phyloP scores from a whole-genome alignment of 2,797 vertebrate genomes.

The Acestrorhynchus altus region DNA sequence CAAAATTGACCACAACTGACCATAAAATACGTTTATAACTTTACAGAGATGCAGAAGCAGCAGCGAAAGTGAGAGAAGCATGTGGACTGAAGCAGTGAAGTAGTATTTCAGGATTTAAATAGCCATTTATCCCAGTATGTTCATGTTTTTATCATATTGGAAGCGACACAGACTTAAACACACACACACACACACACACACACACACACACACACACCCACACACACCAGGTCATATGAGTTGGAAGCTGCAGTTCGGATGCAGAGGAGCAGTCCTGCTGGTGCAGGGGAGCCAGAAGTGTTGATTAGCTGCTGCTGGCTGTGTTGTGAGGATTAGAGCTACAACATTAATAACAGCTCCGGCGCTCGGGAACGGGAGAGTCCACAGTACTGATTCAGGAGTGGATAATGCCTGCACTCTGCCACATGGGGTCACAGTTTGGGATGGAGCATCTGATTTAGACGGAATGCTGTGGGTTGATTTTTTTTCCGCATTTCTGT shows the following conservation, averaged over 20 bases:
- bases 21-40: too few species aligned
- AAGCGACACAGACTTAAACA: background rate
- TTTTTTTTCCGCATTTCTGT: too few species aligned
- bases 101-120: too few species aligned
- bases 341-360: background rate
- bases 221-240: background rate
- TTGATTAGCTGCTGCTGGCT: conserved; percentile 2
- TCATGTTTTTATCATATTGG: background rate
- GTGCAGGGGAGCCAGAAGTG: background rate
- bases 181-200: background rate
- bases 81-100: too few species aligned
- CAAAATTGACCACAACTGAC: too few species aligned
- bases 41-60: too few species aligned
- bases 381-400: too few species aligned
- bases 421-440: background rate
- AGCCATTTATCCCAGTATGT: too few species aligned
- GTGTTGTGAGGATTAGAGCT: conserved; percentile 9
- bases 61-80: too few species aligned
- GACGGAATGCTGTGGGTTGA: background rate
- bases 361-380: background rate
- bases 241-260: background rate
- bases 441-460: background rate
- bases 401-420: background rate
- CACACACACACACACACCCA: background rate
- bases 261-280: background rate